Evolutionary conservation across 2,797 vertebrate species (phyloP).

Genomic region (Chaenodraco wilsoni): DNA sequence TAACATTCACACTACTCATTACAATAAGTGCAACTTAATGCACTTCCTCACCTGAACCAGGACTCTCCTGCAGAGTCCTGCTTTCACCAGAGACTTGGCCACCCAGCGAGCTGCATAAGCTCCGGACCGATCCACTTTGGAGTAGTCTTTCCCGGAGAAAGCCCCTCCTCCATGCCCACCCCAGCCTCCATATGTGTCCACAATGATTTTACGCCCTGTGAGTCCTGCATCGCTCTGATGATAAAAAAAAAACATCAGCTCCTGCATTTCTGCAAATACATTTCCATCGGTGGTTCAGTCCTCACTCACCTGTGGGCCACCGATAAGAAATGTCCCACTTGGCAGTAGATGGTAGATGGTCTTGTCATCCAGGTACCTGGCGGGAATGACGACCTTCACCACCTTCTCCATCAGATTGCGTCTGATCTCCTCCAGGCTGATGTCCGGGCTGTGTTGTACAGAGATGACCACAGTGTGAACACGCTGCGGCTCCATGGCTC

Average conservation of each 20-base stretch:
- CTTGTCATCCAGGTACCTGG: conserved; percentile 78
- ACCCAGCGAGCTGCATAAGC: conserved; percentile 86
- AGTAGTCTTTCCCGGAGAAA: conserved; percentile 85
- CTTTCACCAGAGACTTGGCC: conserved; percentile 86
- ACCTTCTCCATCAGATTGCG: conserved; percentile 80
- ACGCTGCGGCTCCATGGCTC: conserved; percentile 80
- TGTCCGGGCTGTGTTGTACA: conserved; percentile 78
- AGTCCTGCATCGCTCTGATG: conserved; percentile 82
- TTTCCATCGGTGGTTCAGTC: not conserved
- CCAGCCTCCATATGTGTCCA: conserved; percentile 85
- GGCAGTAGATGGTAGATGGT: conserved; percentile 85
- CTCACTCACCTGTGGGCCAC: conserved; percentile 78
- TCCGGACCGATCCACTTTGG: conserved; percentile 85
- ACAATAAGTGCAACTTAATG: not conserved
- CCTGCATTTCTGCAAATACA: not conserved
- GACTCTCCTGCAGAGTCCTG: conserved; percentile 81
- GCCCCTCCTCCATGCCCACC: conserved; percentile 85
- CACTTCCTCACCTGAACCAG: conserved; percentile 78
- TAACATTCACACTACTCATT: too few species aligned
- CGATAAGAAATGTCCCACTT: conserved; percentile 79
- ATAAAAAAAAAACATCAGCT: not conserved
- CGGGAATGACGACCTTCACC: conserved; percentile 78
- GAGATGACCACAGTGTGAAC: conserved; percentile 85
- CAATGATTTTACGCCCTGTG: conserved; percentile 85
- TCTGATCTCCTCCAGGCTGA: conserved; percentile 78